These are phyloP conservation scores for Urocolius indicus DNA, from an alignment of 2,113 vertebrate species.

Conservation along the genomic window DNA sequence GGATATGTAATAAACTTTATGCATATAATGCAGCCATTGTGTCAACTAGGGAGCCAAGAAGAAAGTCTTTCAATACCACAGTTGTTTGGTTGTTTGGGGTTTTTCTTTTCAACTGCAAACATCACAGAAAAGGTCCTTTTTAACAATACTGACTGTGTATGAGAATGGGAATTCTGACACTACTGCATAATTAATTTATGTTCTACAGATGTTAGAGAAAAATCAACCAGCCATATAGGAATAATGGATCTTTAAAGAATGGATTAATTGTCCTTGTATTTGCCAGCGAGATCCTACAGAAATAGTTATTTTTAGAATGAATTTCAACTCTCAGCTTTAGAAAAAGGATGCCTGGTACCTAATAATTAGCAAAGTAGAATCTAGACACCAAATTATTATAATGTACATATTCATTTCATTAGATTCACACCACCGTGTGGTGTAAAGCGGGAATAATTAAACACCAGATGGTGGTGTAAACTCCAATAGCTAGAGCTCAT, in stretches of 20 bases:
- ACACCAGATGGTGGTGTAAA: constrained; percentile 82
- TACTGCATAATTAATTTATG: constrained; percentile 50
- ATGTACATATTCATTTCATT: constrained; percentile 74
- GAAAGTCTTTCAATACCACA: background rate
- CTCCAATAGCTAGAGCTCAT: constrained; percentile 73
- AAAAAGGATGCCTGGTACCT: constrained; percentile 42
- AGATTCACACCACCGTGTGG: constrained; percentile 78
- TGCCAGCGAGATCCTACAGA: constrained; percentile 30
- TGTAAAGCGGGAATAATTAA: constrained; percentile 82
- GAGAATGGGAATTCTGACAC: background rate
- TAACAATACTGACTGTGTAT: background rate
- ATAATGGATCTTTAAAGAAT: constrained; percentile 44
- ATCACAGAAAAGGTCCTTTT: background rate
- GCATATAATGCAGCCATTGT: background rate
- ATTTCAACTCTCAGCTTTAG: constrained; percentile 41
- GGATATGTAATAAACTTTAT: background rate
- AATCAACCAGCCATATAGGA: constrained; percentile 35
- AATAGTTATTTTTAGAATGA: constrained; percentile 28
- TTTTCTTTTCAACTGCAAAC: background rate
- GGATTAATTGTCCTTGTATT: background rate
- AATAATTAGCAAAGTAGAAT: constrained; percentile 74
- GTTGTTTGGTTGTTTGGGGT: background rate
- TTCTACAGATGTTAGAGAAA: constrained; percentile 61
- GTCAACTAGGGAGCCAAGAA: background rate
- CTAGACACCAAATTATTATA: constrained; percentile 69